Base-by-base conservation (phyloP, 2,113 vertebrate species). In the Scolopax mira region DNA sequence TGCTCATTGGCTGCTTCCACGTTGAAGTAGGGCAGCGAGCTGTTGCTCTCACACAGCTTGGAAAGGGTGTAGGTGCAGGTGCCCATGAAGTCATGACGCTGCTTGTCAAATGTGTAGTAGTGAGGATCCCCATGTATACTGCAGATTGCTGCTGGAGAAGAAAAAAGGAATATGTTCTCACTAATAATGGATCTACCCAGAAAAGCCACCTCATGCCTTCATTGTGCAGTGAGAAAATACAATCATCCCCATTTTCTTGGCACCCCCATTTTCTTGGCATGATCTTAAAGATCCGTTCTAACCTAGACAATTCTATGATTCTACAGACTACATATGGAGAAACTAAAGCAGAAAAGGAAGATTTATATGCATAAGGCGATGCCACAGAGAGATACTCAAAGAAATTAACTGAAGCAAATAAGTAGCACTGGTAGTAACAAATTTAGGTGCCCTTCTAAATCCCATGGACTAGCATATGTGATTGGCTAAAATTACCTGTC, bases 1-100 rank as follows among this genome's bases (percentile, higher is more conserved):
- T 94, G 55, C 81, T 97, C 96, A 7, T 97, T 97, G 62, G 92
- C 94, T 0, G 90, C 93, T 82, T 97, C 97, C 74, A 94, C 97
- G 0, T 97, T 96, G 96, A 97, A 96, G 27, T 77, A 92, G 41
- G 94, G 58, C 85, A 97, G 74, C 1, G 75, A 92, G n/a, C 77
- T 93, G 69, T 75, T 89, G 37, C 6, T 55, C 13, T 93, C 55
- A 0, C 89, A 96, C 10, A 97, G 60, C 31, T 90, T 97, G n/a
- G 89, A 93, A 37, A 96, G 89, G 16, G 85, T 97, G 41, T 92
- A 96, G 48, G 84, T 95, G 48, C 93, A 96, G 5, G 71, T 97
- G 64, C 96, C 96, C 96, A 96, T 93, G 87, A 97, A 97, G 62
- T 96, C 3, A 18, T 94, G 83, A 14, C 15, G 95, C 37, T 93